A percentile compares a stretch with the other conserved stretches of the same genome.
Conservation (phyloP, 2,113 vertebrate genomes). For the Planiliza haematocheilus region DNA sequence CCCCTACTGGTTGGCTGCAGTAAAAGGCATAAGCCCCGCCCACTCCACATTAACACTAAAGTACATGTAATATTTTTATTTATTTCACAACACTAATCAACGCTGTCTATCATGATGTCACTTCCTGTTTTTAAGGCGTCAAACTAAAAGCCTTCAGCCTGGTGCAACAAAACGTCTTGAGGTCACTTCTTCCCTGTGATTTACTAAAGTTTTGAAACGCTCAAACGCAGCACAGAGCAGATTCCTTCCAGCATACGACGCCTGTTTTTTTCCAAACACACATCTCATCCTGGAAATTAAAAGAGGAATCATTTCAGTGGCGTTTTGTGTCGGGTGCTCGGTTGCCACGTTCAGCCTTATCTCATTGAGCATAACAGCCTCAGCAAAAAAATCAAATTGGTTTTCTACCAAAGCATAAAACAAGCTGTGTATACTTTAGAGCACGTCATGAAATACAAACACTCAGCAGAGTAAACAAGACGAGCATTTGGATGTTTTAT, state of each 20-base stretch:
- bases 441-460: not conserved
- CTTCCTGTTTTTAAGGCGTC: too few species aligned
- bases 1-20: too few species aligned
- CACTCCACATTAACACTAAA: too few species aligned
- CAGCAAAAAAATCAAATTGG: constrained; percentile 37
- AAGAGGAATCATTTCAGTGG: constrained; percentile 39
- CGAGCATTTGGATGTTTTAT: constrained; percentile 11
- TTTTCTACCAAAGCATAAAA: constrained; percentile 41
- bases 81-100: too few species aligned
- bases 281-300: constrained; percentile 41
- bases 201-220: constrained; percentile 1
- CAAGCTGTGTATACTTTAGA: constrained; percentile 27
- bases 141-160: too few species aligned
- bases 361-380: constrained; percentile 36
- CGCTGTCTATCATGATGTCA: too few species aligned
- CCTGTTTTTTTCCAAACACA: not conserved
- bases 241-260: too few species aligned
- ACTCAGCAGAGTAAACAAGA: constrained; percentile 13
- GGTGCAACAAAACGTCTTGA: too few species aligned
- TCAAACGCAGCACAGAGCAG: not conserved
- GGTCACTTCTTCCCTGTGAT: not conserved
- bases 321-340: constrained; percentile 15
- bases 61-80: too few species aligned
- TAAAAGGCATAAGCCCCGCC: too few species aligned
- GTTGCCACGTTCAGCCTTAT: constrained; percentile 37